phyloP scores from a whole-genome alignment of 2,797 vertebrate species.

The Discoglossus pictus region DNA sequence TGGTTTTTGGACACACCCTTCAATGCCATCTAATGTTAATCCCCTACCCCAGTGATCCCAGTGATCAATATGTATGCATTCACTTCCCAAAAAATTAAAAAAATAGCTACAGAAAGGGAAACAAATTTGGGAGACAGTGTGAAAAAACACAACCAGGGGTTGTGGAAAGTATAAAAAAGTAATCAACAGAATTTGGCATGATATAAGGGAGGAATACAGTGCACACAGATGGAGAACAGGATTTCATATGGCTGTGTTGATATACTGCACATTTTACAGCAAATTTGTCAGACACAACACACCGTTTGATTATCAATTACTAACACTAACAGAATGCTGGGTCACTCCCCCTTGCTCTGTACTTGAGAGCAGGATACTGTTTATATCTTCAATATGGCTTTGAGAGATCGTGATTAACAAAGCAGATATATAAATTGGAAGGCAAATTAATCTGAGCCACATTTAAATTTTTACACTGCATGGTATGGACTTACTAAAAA shows the following conservation, averaged over 20 bases:
- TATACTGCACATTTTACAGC: background rate
- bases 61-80: no score
- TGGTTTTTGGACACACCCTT: no score
- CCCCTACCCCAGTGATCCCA: no score
- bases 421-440: background rate
- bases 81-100: no score
- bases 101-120: background rate
- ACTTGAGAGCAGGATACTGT: slow-evolving; percentile 3
- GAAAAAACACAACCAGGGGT: background rate
- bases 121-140: background rate
- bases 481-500: no score
- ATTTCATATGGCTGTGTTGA: slow-evolving; percentile 10
- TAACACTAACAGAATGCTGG: background rate
- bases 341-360: background rate
- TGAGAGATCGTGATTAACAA: no score
- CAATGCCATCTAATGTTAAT: no score
- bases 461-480: background rate
- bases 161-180: background rate
- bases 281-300: slow-evolving; percentile 4
- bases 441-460: background rate
- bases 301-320: slow-evolving; percentile 19
- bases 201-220: background rate
- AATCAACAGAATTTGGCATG: background rate
- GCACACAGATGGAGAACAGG: slow-evolving; percentile 1
- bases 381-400: no score